A percentile compares a stretch with the other conserved stretches of the same genome.
Evolutionary conservation across 2,113 vertebrate species (phyloP).

Genomic region (Zosterops hypoxanthus): DNA sequence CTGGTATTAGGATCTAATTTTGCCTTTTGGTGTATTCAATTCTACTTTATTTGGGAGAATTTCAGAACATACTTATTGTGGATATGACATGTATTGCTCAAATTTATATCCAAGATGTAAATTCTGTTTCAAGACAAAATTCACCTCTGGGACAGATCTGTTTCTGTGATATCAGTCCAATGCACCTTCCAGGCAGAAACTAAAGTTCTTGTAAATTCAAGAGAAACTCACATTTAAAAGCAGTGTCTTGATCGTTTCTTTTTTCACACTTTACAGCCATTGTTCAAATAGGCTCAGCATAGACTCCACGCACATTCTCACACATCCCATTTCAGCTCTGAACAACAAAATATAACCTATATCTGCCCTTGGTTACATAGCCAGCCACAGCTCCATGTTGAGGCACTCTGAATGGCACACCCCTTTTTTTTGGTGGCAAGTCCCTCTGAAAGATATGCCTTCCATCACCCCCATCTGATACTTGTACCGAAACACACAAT

Average conservation of each 20-base stretch:
- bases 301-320: neutral
- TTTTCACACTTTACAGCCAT: neutral
- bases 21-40: neutral
- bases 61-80: neutral
- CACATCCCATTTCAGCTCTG: neutral
- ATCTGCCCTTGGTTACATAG: neutral
- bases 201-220: neutral
- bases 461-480: neutral
- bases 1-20: neutral
- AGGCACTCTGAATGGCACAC: neutral
- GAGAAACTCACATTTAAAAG: neutral
- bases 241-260: neutral
- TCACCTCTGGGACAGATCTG: neutral
- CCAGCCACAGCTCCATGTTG: neutral
- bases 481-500: accelerated
- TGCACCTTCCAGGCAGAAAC: neutral
- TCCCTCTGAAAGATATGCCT: accelerated
- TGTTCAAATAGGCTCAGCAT: neutral
- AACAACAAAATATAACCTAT: neutral
- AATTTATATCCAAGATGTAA: neutral
- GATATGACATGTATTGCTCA: neutral
- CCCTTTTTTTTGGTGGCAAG: neutral
- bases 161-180: neutral
- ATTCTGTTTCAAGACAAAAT: neutral
- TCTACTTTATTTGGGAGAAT: neutral